Evolutionary conservation across 2,888 invertebrate species (phyloP).

Genomic region (Tetranychus truncatus): DNA sequence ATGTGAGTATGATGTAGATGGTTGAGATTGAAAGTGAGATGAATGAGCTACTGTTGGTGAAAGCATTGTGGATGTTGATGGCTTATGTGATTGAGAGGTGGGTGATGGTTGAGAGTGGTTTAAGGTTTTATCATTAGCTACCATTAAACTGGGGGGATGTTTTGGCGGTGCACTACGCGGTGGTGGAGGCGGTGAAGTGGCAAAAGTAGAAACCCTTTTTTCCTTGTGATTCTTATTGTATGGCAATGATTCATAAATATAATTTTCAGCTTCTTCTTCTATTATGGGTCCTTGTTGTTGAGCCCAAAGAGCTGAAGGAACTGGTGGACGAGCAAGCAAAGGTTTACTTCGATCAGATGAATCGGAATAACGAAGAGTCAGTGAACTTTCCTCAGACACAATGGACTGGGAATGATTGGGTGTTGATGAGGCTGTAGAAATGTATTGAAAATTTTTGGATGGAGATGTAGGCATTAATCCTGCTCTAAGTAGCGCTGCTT

Average conservation of each 20-base stretch:
- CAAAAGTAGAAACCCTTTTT: slow-evolving; percentile 2
- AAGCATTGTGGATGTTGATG: background rate
- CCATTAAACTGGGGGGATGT: background rate
- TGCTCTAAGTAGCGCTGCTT: slow-evolving; percentile 14
- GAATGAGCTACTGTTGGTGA: background rate
- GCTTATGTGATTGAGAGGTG: background rate
- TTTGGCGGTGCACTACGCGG: background rate
- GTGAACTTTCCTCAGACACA: slow-evolving; percentile 14
- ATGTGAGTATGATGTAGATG: background rate
- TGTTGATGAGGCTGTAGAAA: slow-evolving; percentile 6
- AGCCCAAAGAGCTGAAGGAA: slow-evolving; percentile 19
- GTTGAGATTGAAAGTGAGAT: slow-evolving; percentile 2
- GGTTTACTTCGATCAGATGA: slow-evolving; percentile 18
- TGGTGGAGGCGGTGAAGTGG: background rate
- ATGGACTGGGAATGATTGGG: slow-evolving; percentile 4
- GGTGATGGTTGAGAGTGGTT: background rate
- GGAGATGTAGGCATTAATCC: slow-evolving; percentile 19
- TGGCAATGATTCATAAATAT: slow-evolving; percentile 26
- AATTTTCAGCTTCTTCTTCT: slow-evolving; percentile 24
- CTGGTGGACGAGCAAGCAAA: slow-evolving; percentile 18
- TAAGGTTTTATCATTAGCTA: background rate
- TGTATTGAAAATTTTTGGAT: slow-evolving; percentile 20
- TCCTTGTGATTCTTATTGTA: background rate
- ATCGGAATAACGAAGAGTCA: slow-evolving; percentile 20
- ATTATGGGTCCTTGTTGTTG: slow-evolving; percentile 21